Evolutionary conservation across 2,113 vertebrate species (phyloP).

Genomic region (Oreochromis tanganicae): DNA sequence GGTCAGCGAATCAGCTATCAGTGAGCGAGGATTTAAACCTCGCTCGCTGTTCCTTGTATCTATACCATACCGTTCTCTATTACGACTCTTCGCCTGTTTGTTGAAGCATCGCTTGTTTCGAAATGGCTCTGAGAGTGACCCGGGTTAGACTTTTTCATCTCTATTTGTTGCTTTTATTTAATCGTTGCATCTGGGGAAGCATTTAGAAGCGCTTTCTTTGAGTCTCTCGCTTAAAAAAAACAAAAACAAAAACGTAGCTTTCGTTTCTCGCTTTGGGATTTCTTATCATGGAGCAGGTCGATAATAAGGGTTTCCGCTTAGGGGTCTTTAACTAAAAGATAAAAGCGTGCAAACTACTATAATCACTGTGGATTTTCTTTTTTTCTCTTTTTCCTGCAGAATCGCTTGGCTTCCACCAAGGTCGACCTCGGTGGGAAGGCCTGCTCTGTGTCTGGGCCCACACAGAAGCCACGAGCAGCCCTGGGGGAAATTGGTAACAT

Average conservation of each 20-base stretch:
- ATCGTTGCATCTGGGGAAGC: not conserved
- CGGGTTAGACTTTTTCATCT: conserved; percentile 45
- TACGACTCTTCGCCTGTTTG: not conserved
- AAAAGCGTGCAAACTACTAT: not conserved
- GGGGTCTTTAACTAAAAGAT: accelerated
- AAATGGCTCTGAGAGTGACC: conserved; percentile 71
- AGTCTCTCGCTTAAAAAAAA: not conserved
- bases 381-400: conserved; percentile 17
- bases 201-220: not conserved
- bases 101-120: not conserved
- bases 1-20: conserved; percentile 62
- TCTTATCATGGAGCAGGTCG: not conserved
- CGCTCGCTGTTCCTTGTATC: accelerated
- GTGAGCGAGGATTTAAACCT: conserved; percentile 74
- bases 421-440: conserved; percentile 54
- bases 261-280: not conserved
- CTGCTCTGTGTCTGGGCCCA: conserved; percentile 14
- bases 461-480: conserved; percentile 61
- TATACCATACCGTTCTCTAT: not conserved
- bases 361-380: accelerated
- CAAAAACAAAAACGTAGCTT: not conserved
- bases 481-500: conserved; percentile 77
- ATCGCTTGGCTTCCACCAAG: conserved; percentile 68
- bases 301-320: not conserved
- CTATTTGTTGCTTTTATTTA: not conserved